Evolutionary conservation across 2,113 vertebrate genomes (phyloP).

Genomic region (Pelobates fuscus): DNA sequence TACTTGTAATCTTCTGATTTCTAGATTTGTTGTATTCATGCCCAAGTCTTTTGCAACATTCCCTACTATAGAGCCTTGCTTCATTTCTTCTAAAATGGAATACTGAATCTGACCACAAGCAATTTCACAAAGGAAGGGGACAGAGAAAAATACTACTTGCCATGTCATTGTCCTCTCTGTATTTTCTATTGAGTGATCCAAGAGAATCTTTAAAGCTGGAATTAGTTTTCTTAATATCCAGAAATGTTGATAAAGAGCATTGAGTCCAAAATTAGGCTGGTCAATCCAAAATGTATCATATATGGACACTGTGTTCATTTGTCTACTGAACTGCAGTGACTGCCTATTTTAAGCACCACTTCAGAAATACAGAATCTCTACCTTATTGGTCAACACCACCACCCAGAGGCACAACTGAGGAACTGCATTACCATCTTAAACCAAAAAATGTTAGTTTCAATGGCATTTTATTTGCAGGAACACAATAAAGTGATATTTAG

Average conservation of each 20-base stretch:
- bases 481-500: too few species aligned
- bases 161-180: slow-evolving; percentile 20
- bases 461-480: background rate
- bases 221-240: background rate
- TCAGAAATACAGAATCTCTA: background rate
- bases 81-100: slow-evolving; percentile 64
- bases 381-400: slow-evolving; percentile 54
- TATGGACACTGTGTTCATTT: background rate
- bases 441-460: background rate
- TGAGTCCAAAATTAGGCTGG: background rate
- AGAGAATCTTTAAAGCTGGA: background rate
- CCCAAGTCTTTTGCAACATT: slow-evolving; percentile 64
- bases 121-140: slow-evolving; percentile 27
- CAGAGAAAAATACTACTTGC: slow-evolving; percentile 34
- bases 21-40: slow-evolving; percentile 57
- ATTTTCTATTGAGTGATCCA: background rate
- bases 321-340: background rate
- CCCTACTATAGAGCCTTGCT: slow-evolving; percentile 65
- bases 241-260: background rate
- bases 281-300: background rate
- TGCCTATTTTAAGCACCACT: background rate
- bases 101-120: slow-evolving; percentile 60
- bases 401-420: slow-evolving; percentile 28
- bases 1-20: slow-evolving; percentile 58
- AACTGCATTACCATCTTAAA: slow-evolving; percentile 41